These are phyloP conservation scores for Anguilla rostrata DNA, from an alignment of 2,113 vertebrate species.

Conservation along the genomic window DNA sequence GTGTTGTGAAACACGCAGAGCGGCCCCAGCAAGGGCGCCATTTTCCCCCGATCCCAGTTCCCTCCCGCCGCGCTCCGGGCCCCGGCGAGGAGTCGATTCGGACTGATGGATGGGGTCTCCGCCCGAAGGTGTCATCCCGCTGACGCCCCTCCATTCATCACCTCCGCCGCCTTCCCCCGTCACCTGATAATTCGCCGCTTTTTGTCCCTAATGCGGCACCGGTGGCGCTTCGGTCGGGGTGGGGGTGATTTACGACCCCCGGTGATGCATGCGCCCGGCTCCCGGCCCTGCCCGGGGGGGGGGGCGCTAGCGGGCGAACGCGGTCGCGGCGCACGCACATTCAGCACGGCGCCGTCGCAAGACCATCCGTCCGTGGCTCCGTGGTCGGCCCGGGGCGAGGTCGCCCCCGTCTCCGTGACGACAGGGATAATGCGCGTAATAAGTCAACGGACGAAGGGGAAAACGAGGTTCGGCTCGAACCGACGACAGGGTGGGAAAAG, in stretches of 20 bases:
- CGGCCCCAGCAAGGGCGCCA: too few relatives aligned
- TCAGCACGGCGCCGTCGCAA: conserved; percentile 46
- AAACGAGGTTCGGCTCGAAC: conserved; percentile 29
- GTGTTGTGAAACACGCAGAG: too few relatives aligned
- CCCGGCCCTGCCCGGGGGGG: too few relatives aligned
- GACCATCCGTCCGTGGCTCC: conserved; percentile 47
- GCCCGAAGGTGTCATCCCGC: not conserved
- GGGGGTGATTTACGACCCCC: conserved; percentile 57
- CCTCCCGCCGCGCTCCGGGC: not conserved
- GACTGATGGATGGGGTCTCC: not conserved
- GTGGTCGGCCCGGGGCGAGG: conserved; percentile 15
- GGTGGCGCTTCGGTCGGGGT: conserved; percentile 37
- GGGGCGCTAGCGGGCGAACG: conserved; percentile 43
- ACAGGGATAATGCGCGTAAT: conserved; percentile 37
- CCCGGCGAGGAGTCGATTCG: not conserved
- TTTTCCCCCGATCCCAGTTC: not conserved
- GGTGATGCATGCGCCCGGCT: not conserved
- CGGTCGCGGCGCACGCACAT: conserved; percentile 55
- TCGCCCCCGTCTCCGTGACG: conserved; percentile 28
- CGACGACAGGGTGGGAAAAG: not conserved
- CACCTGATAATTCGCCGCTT: conserved; percentile 46
- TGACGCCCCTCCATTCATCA: conserved; percentile 55
- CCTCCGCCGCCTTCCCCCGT: conserved; percentile 46
- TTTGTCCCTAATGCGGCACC: conserved; percentile 47
- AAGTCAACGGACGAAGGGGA: conserved; percentile 44